Base-by-base conservation (phyloP, 2,113 vertebrate species). In the Neolamprologus kungweensis region DNA sequence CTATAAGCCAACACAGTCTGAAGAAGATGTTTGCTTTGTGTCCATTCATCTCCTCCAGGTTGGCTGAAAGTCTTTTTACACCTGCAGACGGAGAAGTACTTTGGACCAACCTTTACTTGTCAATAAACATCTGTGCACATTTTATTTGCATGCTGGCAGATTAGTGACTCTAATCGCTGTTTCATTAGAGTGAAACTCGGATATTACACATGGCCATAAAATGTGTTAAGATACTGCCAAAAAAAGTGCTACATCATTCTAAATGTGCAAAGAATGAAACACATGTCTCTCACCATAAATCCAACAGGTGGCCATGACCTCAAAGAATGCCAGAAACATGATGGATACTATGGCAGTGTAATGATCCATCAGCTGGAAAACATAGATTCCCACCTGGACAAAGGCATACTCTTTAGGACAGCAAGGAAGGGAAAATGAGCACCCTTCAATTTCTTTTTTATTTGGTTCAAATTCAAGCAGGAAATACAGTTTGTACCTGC, bases 321-420 rank as follows among this genome's bases (percentile, higher is more conserved):
- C 96, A 90, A 97, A 97, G 87, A 96, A 97, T 1, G 96, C 95
- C 11, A 97, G 92, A 88, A 97, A 97, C 84, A 97, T 94, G 84
- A 97, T 95, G 89, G 96, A 97, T 58, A 97, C 95, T 11, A 96
- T 96, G 50, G 96, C 96, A 0, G 96, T 97, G 94, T 97, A 97
- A 81, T 97, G 96, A 87, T 97, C 96, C 95, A 97, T 94, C 88
- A 97, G 92, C 94, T 97, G 96, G 89, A 97, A 97, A 13, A 96
- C 92, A 37, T 96, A 97, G 82, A 97, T 96, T 47, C 96, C 96
- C 26, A 93, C 96, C 96, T 97, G 91, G 37, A 63, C 11, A 87
- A n/a, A 85, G 4, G 82, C 5, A 31, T 17, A 17, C 19, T 17
- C 10, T 85, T 84, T 40, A 90, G 55, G 40, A 51, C 28, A 7